Conservation (phyloP, 2,113 vertebrate species). For the Saimiri boliviensis region DNA sequence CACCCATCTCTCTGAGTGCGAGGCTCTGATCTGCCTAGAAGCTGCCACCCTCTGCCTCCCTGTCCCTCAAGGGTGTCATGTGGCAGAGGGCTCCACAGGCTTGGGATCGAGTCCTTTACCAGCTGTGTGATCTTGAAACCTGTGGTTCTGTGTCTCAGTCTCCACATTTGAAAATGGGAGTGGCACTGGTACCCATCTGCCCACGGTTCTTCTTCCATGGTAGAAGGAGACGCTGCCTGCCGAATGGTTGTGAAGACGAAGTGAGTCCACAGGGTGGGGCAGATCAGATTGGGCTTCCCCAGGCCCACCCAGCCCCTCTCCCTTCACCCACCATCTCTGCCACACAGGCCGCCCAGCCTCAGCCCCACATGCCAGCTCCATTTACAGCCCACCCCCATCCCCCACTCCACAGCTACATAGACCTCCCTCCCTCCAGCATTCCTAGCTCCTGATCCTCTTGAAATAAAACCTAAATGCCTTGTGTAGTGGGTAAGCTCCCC, state of each 20-base stretch:
- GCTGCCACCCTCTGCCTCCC: not conserved
- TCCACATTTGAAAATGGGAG: not conserved
- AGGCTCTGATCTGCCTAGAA: not conserved
- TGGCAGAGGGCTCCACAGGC: not conserved
- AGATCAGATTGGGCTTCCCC: too few species aligned
- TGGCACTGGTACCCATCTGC: too few species aligned
- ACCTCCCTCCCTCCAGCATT: not conserved
- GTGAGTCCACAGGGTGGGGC: not conserved
- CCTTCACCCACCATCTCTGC: not conserved
- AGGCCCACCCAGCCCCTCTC: accelerated
- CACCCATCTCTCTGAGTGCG: accelerated
- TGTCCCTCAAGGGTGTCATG: accelerated
- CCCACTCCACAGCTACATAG: not conserved
- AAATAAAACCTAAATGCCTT: not conserved
- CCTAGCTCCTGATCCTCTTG: not conserved
- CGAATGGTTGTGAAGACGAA: not conserved
- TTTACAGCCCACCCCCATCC: not conserved
- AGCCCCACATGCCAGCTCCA: too few species aligned
- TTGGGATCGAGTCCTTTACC: not conserved
- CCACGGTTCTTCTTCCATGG: too few species aligned
- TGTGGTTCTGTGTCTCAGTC: accelerated
- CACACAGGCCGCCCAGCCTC: not conserved
- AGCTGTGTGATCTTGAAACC: not conserved
- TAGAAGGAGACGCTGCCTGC: too few species aligned
- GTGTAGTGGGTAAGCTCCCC: not conserved